phyloP scores from a whole-genome alignment of 2,888 invertebrate species.

The Leucoptera coffeella region DNA sequence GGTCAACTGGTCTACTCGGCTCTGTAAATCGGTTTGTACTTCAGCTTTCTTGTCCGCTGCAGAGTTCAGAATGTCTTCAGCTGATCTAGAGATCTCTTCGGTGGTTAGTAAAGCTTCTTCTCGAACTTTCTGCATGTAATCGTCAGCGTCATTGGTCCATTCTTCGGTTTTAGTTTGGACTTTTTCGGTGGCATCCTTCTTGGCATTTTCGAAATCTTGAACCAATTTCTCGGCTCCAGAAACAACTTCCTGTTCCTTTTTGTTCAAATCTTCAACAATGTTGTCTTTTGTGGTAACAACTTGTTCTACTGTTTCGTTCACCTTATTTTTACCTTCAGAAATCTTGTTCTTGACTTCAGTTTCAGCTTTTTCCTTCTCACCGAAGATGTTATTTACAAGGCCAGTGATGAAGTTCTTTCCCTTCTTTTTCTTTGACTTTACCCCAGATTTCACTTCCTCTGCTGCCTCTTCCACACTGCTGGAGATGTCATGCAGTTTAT shows the following conservation, averaged over 20 bases:
- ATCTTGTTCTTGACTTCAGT: conserved; percentile 30
- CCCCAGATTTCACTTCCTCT: conserved; percentile 25
- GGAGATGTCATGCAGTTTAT: no score
- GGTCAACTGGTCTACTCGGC: conserved; percentile 15
- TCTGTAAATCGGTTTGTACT: conserved; percentile 16
- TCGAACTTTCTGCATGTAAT: conserved; percentile 32
- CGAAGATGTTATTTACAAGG: conserved; percentile 35
- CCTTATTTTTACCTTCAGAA: conserved; percentile 25
- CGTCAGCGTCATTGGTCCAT: conserved; percentile 14
- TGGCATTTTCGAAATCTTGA: neutral
- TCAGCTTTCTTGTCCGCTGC: conserved; percentile 23
- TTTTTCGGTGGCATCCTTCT: neutral
- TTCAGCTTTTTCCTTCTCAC: conserved; percentile 40
- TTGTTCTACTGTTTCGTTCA: conserved; percentile 22
- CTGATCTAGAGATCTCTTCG: conserved; percentile 35
- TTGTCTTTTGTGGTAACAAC: conserved; percentile 25
- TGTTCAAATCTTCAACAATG: conserved; percentile 12
- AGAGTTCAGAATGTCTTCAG: conserved; percentile 28
- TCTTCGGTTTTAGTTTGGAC: conserved; percentile 11
- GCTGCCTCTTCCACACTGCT: no score
- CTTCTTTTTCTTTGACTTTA: conserved; percentile 37
- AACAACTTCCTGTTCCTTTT: conserved; percentile 2
- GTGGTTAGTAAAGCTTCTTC: conserved; percentile 36
- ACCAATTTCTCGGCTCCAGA: neutral
- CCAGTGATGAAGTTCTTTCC: conserved; percentile 39